A percentile compares a stretch with the other conserved stretches of the same genome.
Conservation (phyloP, 2,113 vertebrate species). For the Macheiramphus alcinus region DNA sequence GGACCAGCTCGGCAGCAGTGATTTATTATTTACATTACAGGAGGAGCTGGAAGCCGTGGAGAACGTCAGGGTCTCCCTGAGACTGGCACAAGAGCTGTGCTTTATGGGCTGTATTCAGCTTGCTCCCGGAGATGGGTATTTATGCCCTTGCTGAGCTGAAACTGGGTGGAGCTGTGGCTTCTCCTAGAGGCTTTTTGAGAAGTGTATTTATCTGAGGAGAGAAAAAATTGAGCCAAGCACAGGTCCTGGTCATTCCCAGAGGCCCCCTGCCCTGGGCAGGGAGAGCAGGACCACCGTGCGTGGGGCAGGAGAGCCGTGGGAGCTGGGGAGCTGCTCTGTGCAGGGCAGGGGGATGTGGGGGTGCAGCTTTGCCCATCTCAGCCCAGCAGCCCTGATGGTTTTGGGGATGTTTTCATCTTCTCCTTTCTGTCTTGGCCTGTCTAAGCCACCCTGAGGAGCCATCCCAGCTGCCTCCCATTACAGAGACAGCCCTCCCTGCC, state of each 20-base stretch:
- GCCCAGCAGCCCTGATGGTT: neutral
- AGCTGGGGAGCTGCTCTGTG: neutral
- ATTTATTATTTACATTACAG: slow-evolving; percentile 1
- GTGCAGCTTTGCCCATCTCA: neutral
- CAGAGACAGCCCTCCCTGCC: neutral
- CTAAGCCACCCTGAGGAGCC: neutral
- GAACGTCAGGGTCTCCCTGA: neutral
- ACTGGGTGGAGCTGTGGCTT: neutral
- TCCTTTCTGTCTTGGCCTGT: neutral
- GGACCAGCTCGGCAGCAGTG: neutral
- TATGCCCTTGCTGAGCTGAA: neutral
- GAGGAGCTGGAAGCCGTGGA: neutral
- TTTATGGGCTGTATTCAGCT: neutral
- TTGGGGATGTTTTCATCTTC: neutral
- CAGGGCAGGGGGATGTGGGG: neutral
- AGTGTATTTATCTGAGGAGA: neutral
- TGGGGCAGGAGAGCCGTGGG: neutral
- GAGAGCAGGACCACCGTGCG: neutral
- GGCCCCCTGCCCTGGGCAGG: neutral
- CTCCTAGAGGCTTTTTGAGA: neutral
- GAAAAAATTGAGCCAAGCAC: neutral
- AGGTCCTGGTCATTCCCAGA: neutral
- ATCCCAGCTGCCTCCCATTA: too few species aligned
- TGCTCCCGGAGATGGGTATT: neutral
- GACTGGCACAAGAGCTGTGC: neutral